A percentile compares a stretch with the other conserved stretches of the same genome.
phyloP scores from a whole-genome alignment of 2,888 invertebrate species.

The Sarcophaga subvicina region DNA sequence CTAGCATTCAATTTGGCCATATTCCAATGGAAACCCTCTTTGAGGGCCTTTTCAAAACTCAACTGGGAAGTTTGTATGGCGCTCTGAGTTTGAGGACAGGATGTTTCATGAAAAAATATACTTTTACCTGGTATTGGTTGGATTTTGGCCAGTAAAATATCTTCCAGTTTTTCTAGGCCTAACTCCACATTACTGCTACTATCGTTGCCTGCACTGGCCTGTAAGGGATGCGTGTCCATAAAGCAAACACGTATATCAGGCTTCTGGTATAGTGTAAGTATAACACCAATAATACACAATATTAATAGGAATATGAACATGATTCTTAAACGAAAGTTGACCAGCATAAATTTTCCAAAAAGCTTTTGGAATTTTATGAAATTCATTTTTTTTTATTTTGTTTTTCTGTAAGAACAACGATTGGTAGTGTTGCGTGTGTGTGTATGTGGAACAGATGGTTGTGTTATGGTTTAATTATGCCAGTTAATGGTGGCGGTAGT shows the following conservation, averaged over 20 bases:
- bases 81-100: slow-evolving; percentile 72
- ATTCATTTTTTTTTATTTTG: slow-evolving; percentile 28
- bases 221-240: slow-evolving; percentile 67
- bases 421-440: not conserved
- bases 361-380: slow-evolving; percentile 64
- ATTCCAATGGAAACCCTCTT: slow-evolving; percentile 55
- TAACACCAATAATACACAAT: slow-evolving; percentile 70
- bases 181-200: slow-evolving; percentile 11
- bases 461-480: not conserved
- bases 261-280: slow-evolving; percentile 68
- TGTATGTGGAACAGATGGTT: not conserved
- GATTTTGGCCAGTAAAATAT: slow-evolving; percentile 74
- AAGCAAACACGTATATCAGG: slow-evolving; percentile 75
- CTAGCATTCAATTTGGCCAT: slow-evolving; percentile 75
- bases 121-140: slow-evolving; percentile 76
- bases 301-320: slow-evolving; percentile 73
- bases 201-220: not conserved
- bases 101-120: slow-evolving; percentile 82
- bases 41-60: slow-evolving; percentile 6
- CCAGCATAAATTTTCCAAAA: slow-evolving; percentile 58
- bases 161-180: slow-evolving; percentile 71
- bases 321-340: slow-evolving; percentile 73
- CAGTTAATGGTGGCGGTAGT: not conserved
- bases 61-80: not conserved
- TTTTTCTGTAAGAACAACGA: not conserved